Percentiles rank a stretch among this genome's conserved stretches.
phyloP scores from a whole-genome alignment of 2,888 invertebrate genomes.

The Athripsodes cinereus region DNA sequence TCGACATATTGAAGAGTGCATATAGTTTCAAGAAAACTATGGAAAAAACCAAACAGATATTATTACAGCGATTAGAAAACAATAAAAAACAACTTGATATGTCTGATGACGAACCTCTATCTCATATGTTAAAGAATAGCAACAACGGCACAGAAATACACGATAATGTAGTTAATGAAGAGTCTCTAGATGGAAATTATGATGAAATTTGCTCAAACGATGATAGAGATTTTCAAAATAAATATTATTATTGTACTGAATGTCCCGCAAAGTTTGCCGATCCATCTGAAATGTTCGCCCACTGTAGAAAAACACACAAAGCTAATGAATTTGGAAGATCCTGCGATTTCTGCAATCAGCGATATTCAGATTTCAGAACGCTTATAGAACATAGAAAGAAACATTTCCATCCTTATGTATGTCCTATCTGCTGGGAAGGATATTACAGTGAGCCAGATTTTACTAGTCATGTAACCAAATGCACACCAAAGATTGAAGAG shows the following conservation, averaged over 20 bases:
- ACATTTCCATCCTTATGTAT: slow-evolving; percentile 42
- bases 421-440: slow-evolving; percentile 46
- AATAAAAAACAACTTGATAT: neutral
- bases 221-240: neutral
- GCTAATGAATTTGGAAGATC: slow-evolving; percentile 35
- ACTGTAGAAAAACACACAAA: slow-evolving; percentile 39
- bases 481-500: slow-evolving; percentile 26
- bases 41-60: slow-evolving; percentile 39
- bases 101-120: neutral
- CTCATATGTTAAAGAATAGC: neutral
- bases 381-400: slow-evolving; percentile 42
- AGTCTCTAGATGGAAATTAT: too few species aligned
- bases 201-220: neutral
- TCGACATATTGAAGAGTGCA: slow-evolving; percentile 44
- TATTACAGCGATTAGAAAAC: slow-evolving; percentile 24
- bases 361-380: slow-evolving; percentile 44
- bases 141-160: too few species aligned
- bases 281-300: slow-evolving; percentile 35
- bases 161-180: too few species aligned
- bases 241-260: slow-evolving; percentile 18
- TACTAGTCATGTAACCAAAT: slow-evolving; percentile 34
- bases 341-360: slow-evolving; percentile 46
- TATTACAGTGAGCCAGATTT: slow-evolving; percentile 36
- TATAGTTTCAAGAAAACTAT: slow-evolving; percentile 46
- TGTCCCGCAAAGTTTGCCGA: slow-evolving; percentile 14